Conservation (phyloP, 1,140 invertebrate genomes). For the Teleogryllus occipitalis region DNA sequence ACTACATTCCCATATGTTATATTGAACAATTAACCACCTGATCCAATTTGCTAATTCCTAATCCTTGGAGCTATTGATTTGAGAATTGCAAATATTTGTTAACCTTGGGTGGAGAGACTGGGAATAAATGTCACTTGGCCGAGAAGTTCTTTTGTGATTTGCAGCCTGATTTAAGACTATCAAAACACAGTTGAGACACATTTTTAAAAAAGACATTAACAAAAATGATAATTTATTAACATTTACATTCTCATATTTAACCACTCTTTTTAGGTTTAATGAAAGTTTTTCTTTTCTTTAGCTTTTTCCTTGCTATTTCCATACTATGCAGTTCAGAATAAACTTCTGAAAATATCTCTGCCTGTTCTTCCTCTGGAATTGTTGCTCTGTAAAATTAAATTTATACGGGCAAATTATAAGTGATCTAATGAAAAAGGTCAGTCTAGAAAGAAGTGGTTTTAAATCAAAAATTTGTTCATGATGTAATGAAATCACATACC, state of each 20-base stretch:
- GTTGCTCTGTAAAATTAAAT: slow-evolving; percentile 48
- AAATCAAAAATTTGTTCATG: background rate
- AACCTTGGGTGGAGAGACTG: no score
- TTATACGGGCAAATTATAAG: background rate
- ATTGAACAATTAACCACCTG: no score
- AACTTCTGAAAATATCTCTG: slow-evolving; percentile 75
- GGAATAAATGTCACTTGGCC: no score
- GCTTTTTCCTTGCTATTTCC: slow-evolving; percentile 54
- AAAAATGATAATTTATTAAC: slow-evolving; percentile 20
- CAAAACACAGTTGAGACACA: no score
- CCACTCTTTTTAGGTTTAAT: slow-evolving; percentile 51
- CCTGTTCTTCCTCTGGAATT: slow-evolving; percentile 80
- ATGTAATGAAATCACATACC: slow-evolving; percentile 41
- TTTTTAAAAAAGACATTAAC: no score
- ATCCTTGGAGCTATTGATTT: no score
- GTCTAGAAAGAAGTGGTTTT: background rate
- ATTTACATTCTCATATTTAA: slow-evolving; percentile 31
- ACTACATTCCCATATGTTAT: no score
- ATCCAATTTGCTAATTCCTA: no score
- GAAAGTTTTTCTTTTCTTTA: slow-evolving; percentile 58
- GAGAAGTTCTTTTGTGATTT: no score
- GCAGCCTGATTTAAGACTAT: no score
- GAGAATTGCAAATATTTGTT: no score
- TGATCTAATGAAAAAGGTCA: background rate
- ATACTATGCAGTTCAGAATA: slow-evolving; percentile 62